Base-by-base conservation (phyloP, 2,797 vertebrate genomes). In the Enteromius trimaculatus region DNA sequence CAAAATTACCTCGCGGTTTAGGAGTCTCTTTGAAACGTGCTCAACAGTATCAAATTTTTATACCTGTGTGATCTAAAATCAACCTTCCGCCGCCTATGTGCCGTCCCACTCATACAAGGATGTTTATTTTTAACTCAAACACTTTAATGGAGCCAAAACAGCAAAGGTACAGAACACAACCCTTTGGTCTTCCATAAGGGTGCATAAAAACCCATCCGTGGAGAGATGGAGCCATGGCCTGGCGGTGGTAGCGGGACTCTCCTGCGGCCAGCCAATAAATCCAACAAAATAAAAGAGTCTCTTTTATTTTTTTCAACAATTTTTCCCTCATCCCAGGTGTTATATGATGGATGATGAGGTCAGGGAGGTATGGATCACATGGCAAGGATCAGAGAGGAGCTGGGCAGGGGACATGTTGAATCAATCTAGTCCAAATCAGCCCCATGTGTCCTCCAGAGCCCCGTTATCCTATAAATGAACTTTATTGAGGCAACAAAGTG, bases 401-500 rank as follows among this genome's bases (percentile, higher is more conserved):
- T 86, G 91, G 94, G 93, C 89, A 26, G 64, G 92, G 91, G 92
- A 91, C 93, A 92, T 90, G 91, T 86, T 92, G 92, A 95, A 95
- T 91, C 91, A 93, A 95, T 96, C 93, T 87, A 91, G 89, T 84
- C 23, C 74, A 91, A 96, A 97, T 86, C 92, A 96, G 92, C 84
- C 94, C 94, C 96, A 95, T 93, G 92, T 96, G 96, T 92, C 91
- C 93, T 94, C 84, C 85, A 90, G 93, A 93, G 89, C 60, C 92
- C 90, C 91, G 93, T 89, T 95, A 96, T 95, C 94, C 88, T 93
- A 93, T 94, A 95, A 96, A 95, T 92, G 93, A 94, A 94, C 93
- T 95, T 95, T 92, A 89, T 94, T 93, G 93, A 94, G 90, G 94
- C 94, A 94, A 94, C 93, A 95, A 95, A 94, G 94, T 95, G 91